phyloP scores from a whole-genome alignment of 2,113 vertebrate species.

The Procavia capensis region DNA sequence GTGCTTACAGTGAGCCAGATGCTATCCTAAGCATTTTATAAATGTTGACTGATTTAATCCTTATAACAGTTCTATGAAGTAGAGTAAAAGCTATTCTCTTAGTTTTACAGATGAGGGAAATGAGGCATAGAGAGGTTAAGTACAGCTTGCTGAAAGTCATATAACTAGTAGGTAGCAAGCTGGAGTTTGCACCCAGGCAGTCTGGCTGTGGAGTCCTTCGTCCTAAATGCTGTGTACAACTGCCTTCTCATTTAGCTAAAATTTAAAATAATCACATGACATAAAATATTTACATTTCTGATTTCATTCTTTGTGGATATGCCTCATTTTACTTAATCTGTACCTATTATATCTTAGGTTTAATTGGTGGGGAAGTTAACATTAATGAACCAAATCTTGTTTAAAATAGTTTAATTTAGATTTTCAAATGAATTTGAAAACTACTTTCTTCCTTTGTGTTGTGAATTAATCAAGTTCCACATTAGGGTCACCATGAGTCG shows the following conservation, averaged over 20 bases:
- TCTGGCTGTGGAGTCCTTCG: slow-evolving; percentile 12
- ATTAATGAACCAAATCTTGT: slow-evolving; percentile 47
- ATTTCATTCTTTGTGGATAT: slow-evolving; percentile 27
- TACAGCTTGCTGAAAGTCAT: neutral
- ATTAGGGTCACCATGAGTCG: too few species aligned
- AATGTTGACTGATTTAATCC: slow-evolving; percentile 21
- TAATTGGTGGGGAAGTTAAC: slow-evolving; percentile 34
- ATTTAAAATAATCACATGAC: slow-evolving; percentile 22
- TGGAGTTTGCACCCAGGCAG: neutral
- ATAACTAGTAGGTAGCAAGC: slow-evolving; percentile 5
- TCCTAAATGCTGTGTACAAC: neutral
- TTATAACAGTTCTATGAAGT: neutral
- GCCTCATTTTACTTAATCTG: slow-evolving; percentile 30
- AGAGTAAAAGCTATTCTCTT: neutral
- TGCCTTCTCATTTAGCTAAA: neutral
- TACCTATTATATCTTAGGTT: slow-evolving; percentile 31
- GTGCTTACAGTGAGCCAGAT: neutral
- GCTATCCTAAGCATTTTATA: slow-evolving; percentile 36
- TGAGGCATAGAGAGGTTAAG: neutral
- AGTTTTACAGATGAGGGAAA: slow-evolving; percentile 41
- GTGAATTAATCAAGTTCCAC: slow-evolving; percentile 24
- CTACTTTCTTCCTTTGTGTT: slow-evolving; percentile 24
- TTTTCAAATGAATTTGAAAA: slow-evolving; percentile 50
- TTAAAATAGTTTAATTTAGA: slow-evolving; percentile 51
- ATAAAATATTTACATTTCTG: slow-evolving; percentile 35